Conservation (phyloP, 2,797 vertebrate species). For the Zenarchopterus dispar region DNA sequence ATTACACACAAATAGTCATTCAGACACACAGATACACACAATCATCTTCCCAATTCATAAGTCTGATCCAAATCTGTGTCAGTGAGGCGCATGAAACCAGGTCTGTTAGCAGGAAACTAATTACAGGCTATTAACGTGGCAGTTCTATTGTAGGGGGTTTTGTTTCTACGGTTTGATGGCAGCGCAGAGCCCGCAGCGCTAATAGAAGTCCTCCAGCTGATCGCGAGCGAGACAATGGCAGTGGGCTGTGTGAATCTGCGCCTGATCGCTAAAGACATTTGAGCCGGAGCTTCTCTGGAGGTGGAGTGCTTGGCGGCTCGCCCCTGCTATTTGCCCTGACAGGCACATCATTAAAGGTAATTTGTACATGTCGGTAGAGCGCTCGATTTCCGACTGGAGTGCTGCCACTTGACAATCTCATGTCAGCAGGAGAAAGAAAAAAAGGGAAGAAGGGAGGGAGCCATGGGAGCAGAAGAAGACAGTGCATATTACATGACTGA, state of each 20-base stretch:
- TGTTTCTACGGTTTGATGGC: slow-evolving; percentile 42
- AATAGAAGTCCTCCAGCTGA: slow-evolving; percentile 63
- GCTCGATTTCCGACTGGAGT: slow-evolving; percentile 71
- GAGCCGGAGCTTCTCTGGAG: slow-evolving; percentile 56
- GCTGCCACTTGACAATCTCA: slow-evolving; percentile 78
- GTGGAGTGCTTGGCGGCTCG: slow-evolving; percentile 50
- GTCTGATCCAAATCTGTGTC: slow-evolving; percentile 21
- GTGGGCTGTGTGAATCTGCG: slow-evolving; percentile 45
- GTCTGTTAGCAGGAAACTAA: slow-evolving; percentile 55
- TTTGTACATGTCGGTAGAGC: slow-evolving; percentile 74
- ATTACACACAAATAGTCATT: slow-evolving; percentile 36
- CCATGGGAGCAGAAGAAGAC: slow-evolving; percentile 10
- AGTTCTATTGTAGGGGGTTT: slow-evolving; percentile 47
- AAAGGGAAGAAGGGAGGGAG: not conserved
- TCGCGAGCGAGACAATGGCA: slow-evolving; percentile 51
- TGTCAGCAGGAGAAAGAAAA: slow-evolving; percentile 36
- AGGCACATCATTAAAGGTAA: slow-evolving; percentile 79
- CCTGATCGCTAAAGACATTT: slow-evolving; percentile 53
- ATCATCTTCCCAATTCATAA: slow-evolving; percentile 48
- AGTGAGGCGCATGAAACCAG: slow-evolving; percentile 16
- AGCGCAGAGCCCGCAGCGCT: slow-evolving; percentile 26
- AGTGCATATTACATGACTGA: slow-evolving; percentile 1
- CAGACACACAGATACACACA: not conserved
- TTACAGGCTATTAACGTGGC: slow-evolving; percentile 58
- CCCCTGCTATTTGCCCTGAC: slow-evolving; percentile 75